These are phyloP conservation scores for Orgyia antiqua DNA, from an alignment of 2,888 invertebrate genomes.

Conservation along the genomic window DNA sequence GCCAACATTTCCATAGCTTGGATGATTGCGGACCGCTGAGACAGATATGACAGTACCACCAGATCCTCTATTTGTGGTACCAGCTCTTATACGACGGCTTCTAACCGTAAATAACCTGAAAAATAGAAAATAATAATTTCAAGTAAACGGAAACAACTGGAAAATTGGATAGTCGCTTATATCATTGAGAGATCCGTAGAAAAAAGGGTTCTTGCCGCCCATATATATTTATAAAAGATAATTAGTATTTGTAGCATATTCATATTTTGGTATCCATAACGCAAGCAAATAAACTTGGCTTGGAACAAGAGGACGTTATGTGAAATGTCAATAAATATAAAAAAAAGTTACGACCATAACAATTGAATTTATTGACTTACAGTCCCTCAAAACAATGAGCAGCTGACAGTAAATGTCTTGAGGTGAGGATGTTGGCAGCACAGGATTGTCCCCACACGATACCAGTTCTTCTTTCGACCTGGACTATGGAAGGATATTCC, in stretches of 20 bases:
- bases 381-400: conserved; percentile 30
- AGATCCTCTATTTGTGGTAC: conserved; percentile 9
- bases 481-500: conserved; percentile 32
- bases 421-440: conserved; percentile 29
- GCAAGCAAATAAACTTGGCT: too few relatives aligned
- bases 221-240: too few relatives aligned
- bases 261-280: too few relatives aligned
- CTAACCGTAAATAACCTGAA: conserved; percentile 3
- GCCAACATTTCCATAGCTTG: conserved; percentile 3
- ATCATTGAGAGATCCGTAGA: too few relatives aligned
- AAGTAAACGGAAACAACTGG: too few relatives aligned
- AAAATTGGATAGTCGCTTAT: too few relatives aligned
- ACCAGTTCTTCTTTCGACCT: conserved; percentile 24
- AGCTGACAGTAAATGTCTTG: conserved; percentile 18
- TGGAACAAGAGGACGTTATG: too few relatives aligned
- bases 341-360: too few relatives aligned
- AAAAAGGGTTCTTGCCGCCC: too few relatives aligned
- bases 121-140: not conserved
- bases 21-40: conserved; percentile 9
- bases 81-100: conserved; percentile 12
- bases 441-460: conserved; percentile 32
- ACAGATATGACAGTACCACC: conserved; percentile 5
- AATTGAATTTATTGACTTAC: conserved; percentile 27
- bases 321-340: too few relatives aligned
- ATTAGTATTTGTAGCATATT: too few relatives aligned